Conservation (phyloP, 1,140 invertebrate genomes). For the Drosophila gunungcola region DNA sequence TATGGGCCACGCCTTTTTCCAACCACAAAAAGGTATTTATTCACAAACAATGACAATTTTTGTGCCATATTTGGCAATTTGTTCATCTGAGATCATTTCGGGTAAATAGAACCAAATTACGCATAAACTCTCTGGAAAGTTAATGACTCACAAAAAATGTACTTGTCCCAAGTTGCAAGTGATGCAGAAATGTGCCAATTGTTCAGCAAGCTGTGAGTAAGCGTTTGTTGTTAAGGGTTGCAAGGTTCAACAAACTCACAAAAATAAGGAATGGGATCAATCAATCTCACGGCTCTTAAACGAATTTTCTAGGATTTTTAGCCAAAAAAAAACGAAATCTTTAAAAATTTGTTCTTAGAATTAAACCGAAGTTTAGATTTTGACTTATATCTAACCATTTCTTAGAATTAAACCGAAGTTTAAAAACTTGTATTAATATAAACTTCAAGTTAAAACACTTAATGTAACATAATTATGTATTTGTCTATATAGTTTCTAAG, state of each 20-base stretch:
- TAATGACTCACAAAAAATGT: slow-evolving; percentile 35
- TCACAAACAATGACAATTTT: slow-evolving; percentile 62
- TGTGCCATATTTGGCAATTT: slow-evolving; percentile 35
- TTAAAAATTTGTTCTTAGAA: too few relatives aligned
- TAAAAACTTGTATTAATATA: too few relatives aligned
- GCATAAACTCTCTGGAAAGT: slow-evolving; percentile 62
- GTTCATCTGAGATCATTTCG: slow-evolving; percentile 12
- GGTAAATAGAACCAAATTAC: slow-evolving; percentile 49
- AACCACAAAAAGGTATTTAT: background rate
- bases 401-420: too few relatives aligned
- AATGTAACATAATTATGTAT: too few relatives aligned
- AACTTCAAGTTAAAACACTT: too few relatives aligned
- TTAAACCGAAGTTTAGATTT: too few relatives aligned
- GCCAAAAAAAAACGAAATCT: too few relatives aligned
- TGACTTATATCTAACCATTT: too few relatives aligned
- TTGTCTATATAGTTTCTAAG: too few relatives aligned
- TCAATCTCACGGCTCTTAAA: background rate
- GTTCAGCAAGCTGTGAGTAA: slow-evolving; percentile 35
- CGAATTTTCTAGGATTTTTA: too few relatives aligned
- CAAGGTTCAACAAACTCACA: slow-evolving; percentile 15
- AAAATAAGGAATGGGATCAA: background rate
- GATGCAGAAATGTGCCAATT: slow-evolving; percentile 81
- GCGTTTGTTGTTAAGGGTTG: background rate
- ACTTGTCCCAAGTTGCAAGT: slow-evolving; percentile 56
- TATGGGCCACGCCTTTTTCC: background rate